Conservation (phyloP, 92 coral and sea anemone genomes). For the Epizoanthus stellaris region DNA sequence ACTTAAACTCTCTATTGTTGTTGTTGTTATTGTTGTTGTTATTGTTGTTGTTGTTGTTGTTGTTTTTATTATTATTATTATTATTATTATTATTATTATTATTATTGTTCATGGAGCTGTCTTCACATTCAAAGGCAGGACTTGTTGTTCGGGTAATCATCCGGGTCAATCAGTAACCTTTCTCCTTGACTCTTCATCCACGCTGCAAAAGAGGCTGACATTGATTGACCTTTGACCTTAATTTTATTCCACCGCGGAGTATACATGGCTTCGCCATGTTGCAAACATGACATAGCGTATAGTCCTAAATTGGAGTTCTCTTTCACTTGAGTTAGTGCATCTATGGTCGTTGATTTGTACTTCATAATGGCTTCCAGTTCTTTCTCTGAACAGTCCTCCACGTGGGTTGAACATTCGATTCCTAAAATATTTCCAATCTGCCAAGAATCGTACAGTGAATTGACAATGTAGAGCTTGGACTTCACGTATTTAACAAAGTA, state of each 20-base stretch:
- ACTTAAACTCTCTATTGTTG: too few species aligned
- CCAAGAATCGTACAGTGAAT: constrained; percentile 86
- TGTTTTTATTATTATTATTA: too few species aligned
- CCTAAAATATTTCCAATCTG: constrained; percentile 77
- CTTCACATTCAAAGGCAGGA: not conserved
- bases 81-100: not conserved
- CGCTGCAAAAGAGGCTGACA: constrained; percentile 64
- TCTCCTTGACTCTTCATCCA: constrained; percentile 54
- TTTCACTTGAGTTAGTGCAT: constrained; percentile 60
- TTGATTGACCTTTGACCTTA: constrained; percentile 65
- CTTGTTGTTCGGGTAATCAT: constrained; percentile 33
- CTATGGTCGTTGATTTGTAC: constrained; percentile 65
- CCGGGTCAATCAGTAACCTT: constrained; percentile 28
- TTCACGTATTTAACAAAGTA: constrained; percentile 63
- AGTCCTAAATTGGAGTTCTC: constrained; percentile 43
- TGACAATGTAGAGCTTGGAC: constrained; percentile 65
- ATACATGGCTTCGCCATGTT: constrained; percentile 80
- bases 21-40: too few species aligned
- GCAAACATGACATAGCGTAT: constrained; percentile 77
- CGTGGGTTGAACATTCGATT: constrained; percentile 61
- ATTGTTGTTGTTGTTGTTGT: too few species aligned
- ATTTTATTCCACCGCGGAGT: constrained; percentile 70
- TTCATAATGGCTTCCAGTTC: constrained; percentile 68
- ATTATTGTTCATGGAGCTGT: not conserved
- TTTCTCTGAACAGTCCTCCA: constrained; percentile 59